Evolutionary conservation across 1,140 invertebrate species (phyloP), one percentile per base, ranked within the genome.

Genomic region (Sinella curviseta): DNA sequence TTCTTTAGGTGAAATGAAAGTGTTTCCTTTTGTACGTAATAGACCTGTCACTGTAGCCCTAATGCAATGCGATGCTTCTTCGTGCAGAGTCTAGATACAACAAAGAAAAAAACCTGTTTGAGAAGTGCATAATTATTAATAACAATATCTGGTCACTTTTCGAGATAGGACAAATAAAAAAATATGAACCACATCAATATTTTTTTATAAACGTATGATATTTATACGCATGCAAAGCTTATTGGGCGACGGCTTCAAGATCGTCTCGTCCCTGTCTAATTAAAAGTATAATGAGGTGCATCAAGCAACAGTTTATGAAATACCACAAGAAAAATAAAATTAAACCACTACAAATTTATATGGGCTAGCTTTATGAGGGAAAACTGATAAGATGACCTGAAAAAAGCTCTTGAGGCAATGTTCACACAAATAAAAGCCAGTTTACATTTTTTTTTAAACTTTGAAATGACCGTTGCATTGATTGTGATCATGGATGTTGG

Each of bases 301-400:
- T 70, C 26, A 33, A 31, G 31, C n/a, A 70, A 70, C 65, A 70
- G 65, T 70, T 70, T 70, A 70, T 33, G 31, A 70, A 70, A 70
- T 70, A 33, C 65, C 65, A 70, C 28, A 70, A 26, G 65, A 70
- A 70, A 70, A 70, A 70, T 70, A 30, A 70, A 70, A 70, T 70
- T 70, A 70, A 70, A 70, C 26, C 26, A 31, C 28, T 12, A 70
- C 65, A 31, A 70, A 70, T 70, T 70, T 70, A 31, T 33, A 70
- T 31, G 1, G 24, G 26, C 28, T 33, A 33, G 30, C 26, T 17
- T 33, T 14, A 70, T 17, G 8, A 17, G 31, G 28, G 24, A 4
- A 70, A 70, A 14, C 55, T 70, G 65, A 70, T 70, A 70, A 30
- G 24, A 60, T 14, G 26, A 60, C 57, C 12, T 60, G 8, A 4